Percentiles rank a stretch among this genome's conserved stretches.
Conservation (phyloP, 1,140 invertebrate species). For the Pentalonia nigronervosa region DNA sequence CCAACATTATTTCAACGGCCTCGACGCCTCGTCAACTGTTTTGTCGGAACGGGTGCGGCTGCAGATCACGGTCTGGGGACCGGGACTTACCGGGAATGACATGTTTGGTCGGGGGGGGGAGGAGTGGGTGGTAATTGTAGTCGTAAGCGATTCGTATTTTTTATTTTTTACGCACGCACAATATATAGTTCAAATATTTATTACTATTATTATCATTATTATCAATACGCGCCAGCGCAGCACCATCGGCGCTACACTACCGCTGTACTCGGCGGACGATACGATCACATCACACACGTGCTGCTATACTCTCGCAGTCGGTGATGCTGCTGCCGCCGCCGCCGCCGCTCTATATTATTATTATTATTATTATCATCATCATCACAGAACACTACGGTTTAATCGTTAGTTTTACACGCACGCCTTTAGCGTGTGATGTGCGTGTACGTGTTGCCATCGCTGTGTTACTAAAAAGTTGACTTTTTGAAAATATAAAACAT, state of each 20-base stretch:
- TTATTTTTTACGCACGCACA: neutral
- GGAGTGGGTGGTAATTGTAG: neutral
- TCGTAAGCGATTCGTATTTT: neutral
- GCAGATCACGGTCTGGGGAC: neutral
- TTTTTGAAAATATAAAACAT: neutral
- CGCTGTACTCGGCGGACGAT: neutral
- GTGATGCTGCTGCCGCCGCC: neutral
- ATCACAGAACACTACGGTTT: neutral
- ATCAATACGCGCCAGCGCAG: neutral
- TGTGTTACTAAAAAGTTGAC: neutral
- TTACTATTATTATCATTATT: neutral
- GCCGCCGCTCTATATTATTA: neutral
- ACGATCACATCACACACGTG: neutral
- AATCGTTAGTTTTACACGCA: neutral
- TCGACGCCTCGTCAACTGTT: neutral
- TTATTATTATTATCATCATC: neutral
- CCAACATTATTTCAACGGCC: too few relatives aligned
- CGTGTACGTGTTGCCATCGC: neutral
- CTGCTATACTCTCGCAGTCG: neutral
- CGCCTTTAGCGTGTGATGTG: neutral
- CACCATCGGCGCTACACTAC: neutral
- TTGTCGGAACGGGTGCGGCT: neutral
- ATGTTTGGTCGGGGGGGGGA: neutral
- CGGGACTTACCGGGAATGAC: neutral
- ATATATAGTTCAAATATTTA: neutral